A percentile compares a stretch with the other conserved stretches of the same genome.
Conservation (phyloP, 1,140 invertebrate species). For the Papilio polyxenes region DNA sequence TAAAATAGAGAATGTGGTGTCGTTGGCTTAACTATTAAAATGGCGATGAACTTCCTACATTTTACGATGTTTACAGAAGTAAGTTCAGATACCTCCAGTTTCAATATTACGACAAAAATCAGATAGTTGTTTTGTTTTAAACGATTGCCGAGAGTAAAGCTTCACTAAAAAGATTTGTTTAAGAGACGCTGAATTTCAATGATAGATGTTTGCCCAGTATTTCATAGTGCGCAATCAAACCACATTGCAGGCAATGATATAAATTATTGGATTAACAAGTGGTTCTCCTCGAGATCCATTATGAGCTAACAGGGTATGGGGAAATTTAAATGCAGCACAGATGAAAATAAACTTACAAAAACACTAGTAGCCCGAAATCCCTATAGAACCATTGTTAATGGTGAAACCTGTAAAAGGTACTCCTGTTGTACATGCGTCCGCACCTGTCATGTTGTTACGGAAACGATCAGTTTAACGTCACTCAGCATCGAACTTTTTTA, state of each 20-base stretch:
- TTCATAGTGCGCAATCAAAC: constrained; percentile 10
- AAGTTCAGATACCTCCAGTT: constrained; percentile 12
- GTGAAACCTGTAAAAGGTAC: constrained; percentile 9
- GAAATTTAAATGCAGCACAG: background rate
- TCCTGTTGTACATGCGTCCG: background rate
- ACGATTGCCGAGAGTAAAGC: background rate
- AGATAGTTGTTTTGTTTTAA: background rate
- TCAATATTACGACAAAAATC: background rate
- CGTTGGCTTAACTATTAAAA: constrained; percentile 15
- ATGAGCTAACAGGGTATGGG: background rate
- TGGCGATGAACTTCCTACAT: constrained; percentile 14
- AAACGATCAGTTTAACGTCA: constrained; percentile 50
- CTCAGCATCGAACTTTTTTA: constrained; percentile 51
- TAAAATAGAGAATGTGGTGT: background rate
- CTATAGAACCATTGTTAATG: background rate
- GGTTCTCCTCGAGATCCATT: background rate
- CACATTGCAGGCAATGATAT: background rate
- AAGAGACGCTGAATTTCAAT: background rate
- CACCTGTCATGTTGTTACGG: constrained; percentile 26
- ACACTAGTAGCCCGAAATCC: background rate
- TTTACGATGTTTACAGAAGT: constrained; percentile 17
- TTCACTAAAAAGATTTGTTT: background rate
- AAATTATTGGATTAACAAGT: constrained; percentile 20
- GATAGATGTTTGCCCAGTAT: constrained; percentile 3
- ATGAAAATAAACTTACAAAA: background rate